phyloP scores from a whole-genome alignment of 2,113 vertebrate genomes.

The Forbesichthys agassizii region DNA sequence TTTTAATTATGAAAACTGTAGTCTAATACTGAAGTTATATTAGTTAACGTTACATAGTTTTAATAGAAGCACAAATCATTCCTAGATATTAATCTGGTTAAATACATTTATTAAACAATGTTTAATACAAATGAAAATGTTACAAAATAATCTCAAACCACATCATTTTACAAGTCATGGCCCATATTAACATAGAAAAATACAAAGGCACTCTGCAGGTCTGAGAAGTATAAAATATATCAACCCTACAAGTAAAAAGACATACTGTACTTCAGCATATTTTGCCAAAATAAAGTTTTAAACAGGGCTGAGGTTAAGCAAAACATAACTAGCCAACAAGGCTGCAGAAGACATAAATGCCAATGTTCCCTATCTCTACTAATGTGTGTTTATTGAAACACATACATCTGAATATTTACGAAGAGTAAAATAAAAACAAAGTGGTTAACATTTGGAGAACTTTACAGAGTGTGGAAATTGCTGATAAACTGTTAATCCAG shows the following conservation, averaged over 20 bases:
- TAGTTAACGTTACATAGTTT: not conserved
- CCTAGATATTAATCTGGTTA: conserved; percentile 40
- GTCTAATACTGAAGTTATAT: no score
- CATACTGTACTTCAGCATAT: conserved; percentile 16
- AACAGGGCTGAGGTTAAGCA: conserved; percentile 5
- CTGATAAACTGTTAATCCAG: conserved; percentile 18
- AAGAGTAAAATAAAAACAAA: no score
- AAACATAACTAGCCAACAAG: not conserved
- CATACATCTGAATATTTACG: no score
- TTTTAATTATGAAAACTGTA: no score
- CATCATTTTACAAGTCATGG: conserved; percentile 71
- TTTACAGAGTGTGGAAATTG: conserved; percentile 31
- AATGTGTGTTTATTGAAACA: conserved; percentile 18
- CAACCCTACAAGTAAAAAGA: conserved; percentile 37
- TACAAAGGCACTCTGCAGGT: conserved; percentile 79
- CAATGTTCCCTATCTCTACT: not conserved
- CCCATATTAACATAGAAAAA: conserved; percentile 75
- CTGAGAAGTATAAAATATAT: conserved; percentile 59
- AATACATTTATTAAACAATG: conserved; percentile 77
- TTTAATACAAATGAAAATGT: conserved; percentile 72
- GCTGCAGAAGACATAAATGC: conserved; percentile 22
- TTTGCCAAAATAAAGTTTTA: not conserved
- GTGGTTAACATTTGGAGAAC: not conserved
- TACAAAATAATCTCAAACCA: conserved; percentile 68
- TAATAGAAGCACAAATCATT: not conserved